phyloP scores from a whole-genome alignment of 2,113 vertebrate genomes.

The Alouatta palliata region DNA sequence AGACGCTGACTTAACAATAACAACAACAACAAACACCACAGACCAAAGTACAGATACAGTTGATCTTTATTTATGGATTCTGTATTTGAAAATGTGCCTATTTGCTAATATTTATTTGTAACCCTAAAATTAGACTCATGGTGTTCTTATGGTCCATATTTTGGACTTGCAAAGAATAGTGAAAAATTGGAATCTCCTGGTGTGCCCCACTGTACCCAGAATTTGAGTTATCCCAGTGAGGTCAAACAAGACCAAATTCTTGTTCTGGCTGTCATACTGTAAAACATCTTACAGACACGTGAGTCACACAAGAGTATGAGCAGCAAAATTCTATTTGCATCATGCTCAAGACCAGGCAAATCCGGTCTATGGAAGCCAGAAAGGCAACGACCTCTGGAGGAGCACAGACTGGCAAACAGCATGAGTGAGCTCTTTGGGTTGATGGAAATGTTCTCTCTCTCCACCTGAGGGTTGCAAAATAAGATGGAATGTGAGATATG shows the following conservation, averaged over 20 bases:
- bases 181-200: neutral
- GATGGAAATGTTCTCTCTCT: neutral
- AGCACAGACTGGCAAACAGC: neutral
- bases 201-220: neutral
- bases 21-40: neutral
- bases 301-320: neutral
- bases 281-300: neutral
- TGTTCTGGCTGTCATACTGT: neutral
- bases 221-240: neutral
- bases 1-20: too few species aligned
- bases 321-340: neutral
- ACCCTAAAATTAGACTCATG: neutral
- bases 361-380: neutral
- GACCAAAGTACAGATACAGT: neutral
- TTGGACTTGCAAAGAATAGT: fast-evolving
- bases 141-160: neutral
- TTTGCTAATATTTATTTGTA: neutral
- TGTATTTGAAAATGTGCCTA: neutral
- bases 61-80: neutral
- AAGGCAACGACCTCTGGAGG: neutral
- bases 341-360: neutral
- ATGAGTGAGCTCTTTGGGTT: neutral
- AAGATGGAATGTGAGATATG: neutral
- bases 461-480: neutral
- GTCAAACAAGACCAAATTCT: neutral